phyloP scores from a whole-genome alignment of 2,888 invertebrate species.

The Drosophila heteroneura region DNA sequence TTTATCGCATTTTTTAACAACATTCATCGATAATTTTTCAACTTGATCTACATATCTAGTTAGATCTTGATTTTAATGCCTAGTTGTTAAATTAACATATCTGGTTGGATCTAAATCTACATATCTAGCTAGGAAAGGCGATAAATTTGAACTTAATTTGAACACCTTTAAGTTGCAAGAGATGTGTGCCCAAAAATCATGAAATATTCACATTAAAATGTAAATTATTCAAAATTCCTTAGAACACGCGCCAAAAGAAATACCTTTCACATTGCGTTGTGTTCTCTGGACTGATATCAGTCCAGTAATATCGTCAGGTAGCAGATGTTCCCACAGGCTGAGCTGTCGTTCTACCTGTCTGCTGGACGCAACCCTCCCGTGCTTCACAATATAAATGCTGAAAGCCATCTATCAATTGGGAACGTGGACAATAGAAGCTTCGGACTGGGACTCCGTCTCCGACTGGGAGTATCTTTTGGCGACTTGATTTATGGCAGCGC shows the following conservation, averaged over 20 bases:
- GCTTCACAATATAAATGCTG: constrained; percentile 48
- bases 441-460: constrained; percentile 5
- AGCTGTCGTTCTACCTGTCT: constrained; percentile 3
- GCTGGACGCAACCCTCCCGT: neutral
- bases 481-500: constrained; percentile 65
- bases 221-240: constrained; percentile 25
- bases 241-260: constrained; percentile 47
- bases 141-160: neutral
- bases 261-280: constrained; percentile 10
- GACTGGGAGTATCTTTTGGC: constrained; percentile 30
- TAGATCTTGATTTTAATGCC: neutral
- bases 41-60: neutral
- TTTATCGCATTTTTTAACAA: neutral
- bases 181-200: neutral
- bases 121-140: neutral
- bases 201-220: neutral
- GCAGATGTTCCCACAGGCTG: constrained; percentile 45
- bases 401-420: constrained; percentile 53
- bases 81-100: neutral
- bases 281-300: constrained; percentile 18
- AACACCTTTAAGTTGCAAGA: neutral
- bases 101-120: neutral
- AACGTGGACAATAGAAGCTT: constrained; percentile 49
- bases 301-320: constrained; percentile 14
- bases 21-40: neutral